These are phyloP conservation scores for Pristionchus entomophagus DNA, from an alignment of 2,888 invertebrate genomes.

Conservation along the genomic window DNA sequence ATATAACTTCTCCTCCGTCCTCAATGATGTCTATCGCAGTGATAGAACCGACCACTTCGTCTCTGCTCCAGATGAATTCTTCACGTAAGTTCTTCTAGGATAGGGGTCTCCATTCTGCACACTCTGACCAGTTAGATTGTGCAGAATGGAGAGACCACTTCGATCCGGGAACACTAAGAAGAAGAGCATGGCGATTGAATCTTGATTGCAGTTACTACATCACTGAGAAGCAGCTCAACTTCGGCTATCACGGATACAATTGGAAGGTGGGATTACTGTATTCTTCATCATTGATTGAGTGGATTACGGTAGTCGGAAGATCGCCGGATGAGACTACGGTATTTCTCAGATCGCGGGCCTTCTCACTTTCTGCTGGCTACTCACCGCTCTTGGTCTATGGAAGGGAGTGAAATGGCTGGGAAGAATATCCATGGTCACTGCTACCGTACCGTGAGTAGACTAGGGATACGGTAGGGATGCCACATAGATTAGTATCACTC, in stretches of 20 bases:
- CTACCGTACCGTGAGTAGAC: conserved; percentile 41
- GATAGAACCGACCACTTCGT: neutral
- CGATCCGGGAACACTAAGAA: too few relatives aligned
- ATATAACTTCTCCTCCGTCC: too few relatives aligned
- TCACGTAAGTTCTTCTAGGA: too few relatives aligned
- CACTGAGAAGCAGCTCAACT: neutral
- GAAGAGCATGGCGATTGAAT: too few relatives aligned
- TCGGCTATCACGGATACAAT: neutral
- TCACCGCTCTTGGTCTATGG: conserved; percentile 11
- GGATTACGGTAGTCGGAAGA: too few relatives aligned
- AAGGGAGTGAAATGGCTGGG: conserved; percentile 39
- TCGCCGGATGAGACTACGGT: neutral
- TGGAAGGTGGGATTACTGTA: neutral
- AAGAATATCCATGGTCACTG: conserved; percentile 11
- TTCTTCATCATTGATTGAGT: too few relatives aligned
- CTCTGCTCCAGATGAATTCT: conserved; percentile 58
- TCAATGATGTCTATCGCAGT: neutral
- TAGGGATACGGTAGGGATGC: too few relatives aligned
- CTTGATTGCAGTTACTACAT: neutral
- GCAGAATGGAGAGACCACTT: too few relatives aligned
- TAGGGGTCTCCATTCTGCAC: too few relatives aligned
- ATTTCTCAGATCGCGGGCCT: neutral
- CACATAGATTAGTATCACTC: too few relatives aligned
- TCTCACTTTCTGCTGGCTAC: neutral
- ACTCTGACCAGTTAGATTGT: too few relatives aligned